Evolutionary conservation across 2,888 invertebrate species (phyloP).

Genomic region (Malacosoma neustria): DNA sequence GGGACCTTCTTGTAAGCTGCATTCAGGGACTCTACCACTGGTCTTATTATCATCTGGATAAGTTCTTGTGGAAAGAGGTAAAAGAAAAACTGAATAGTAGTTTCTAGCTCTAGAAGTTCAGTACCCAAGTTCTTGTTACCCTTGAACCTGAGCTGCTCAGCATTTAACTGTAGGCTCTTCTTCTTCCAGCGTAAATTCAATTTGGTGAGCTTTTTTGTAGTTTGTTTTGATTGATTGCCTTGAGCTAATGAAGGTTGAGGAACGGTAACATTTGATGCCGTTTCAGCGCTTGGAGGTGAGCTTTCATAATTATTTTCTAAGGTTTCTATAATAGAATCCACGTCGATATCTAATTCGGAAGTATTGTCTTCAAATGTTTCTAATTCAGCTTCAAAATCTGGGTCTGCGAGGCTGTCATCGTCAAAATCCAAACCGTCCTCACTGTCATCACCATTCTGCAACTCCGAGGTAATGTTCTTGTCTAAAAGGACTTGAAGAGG

Average conservation of each 20-base stretch:
- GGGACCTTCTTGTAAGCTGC: slow-evolving; percentile 8
- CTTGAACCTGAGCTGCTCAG: slow-evolving; percentile 9
- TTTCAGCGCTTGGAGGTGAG: slow-evolving; percentile 4
- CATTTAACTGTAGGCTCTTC: slow-evolving; percentile 11
- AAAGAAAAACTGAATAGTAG: slow-evolving; percentile 15
- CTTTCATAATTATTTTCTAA: slow-evolving; percentile 3
- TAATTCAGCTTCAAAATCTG: slow-evolving; percentile 5
- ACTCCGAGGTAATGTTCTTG: too few species aligned
- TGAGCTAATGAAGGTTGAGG: slow-evolving; percentile 3
- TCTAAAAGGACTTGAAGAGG: too few species aligned
- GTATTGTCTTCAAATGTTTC: slow-evolving; percentile 2
- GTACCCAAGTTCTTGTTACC: slow-evolving; percentile 9
- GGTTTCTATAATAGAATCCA: slow-evolving; percentile 4
- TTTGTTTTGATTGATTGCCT: slow-evolving; percentile 2
- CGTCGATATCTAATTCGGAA: slow-evolving; percentile 4
- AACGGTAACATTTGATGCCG: slow-evolving; percentile 2
- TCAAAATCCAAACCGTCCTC: slow-evolving; percentile 10
- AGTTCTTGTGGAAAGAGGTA: slow-evolving; percentile 13
- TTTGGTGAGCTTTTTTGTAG: slow-evolving; percentile 2
- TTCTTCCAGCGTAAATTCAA: slow-evolving; percentile 7
- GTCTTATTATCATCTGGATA: slow-evolving; percentile 13
- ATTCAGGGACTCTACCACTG: slow-evolving; percentile 15
- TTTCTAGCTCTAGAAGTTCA: slow-evolving; percentile 7
- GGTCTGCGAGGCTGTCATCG: slow-evolving; percentile 9
- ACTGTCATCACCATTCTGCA: too few species aligned